Evolutionary conservation across 2,113 vertebrate species (phyloP), one percentile per base, ranked within the genome.

Genomic region (Himantopus leucocephalus): DNA sequence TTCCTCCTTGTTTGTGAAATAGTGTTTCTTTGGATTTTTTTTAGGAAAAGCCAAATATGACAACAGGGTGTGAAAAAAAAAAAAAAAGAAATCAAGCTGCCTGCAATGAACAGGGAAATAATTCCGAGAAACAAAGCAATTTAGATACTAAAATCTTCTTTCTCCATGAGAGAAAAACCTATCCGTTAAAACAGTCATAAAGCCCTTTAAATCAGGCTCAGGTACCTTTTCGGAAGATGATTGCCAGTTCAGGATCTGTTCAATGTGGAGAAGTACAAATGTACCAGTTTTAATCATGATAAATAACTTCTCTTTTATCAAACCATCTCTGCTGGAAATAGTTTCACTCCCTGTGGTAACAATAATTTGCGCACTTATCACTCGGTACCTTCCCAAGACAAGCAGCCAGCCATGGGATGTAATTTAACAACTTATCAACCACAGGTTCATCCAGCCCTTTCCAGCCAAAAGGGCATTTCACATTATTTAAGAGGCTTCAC

Each of bases 231-330:
- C 3, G 6, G 88, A 92, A 91, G 89, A 43, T 9, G 80, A 89
- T 95, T 93, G 70, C 87, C 79, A 91, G 93, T 85, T 93, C 88
- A 91, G 92, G 70, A 60, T 96, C 85, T 94, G 85, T 75, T 93
- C 90, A 73, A 2, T 59, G 58, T 81, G 80, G 43, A 92, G 78
- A 92, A 95, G 88, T 93, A 95, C 92, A 94, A 96, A 96, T 79
- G 70, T 71, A 82, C 77, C 10, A 0, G 37, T 96, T 96, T 96
- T 91, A 97, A 97, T 97, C 39, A 77, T 92, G 92, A 96, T 93
- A 96, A 97, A 97, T 96, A 97, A 94, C 88, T 80, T 94, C 68
- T 94, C 88, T 94, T 96, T 96, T 95, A 95, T 97, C 92, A 97
- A 89, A 95, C 96, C 43, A 77, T 88, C 93, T 96, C 85, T 79